Base-by-base conservation (phyloP, 2,888 invertebrate genomes). In the Argyresthia goedartella region DNA sequence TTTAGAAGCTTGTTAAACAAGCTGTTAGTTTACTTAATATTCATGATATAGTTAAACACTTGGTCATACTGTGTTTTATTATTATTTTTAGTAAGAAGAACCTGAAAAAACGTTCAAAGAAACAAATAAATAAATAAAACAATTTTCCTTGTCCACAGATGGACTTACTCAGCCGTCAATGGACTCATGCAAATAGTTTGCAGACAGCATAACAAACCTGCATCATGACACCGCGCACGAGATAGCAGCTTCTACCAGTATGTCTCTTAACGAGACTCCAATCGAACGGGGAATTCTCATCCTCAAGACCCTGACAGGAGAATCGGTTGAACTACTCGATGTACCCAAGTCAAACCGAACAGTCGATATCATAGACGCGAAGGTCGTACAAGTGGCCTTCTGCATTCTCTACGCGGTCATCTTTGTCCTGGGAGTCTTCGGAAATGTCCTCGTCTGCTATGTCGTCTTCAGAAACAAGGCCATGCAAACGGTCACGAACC, bases 401-500 rank as follows among this genome's bases (percentile, higher is more conserved):
- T 93, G 91, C 64, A 82, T 92, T 53, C 81, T 95, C 36, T 97
- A 97, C 75, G 86, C 89, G 2, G 80, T 91, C 8, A 95, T 97
- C 54, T 96, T 96, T 71, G 82, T 93, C 0, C 81, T 95, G 11
- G 96, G 96, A 0, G 85, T 95, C 1, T 91, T 91, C 59, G 95
- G 95, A 8, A 95, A 95, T 71, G 90, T 91, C 6, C 81, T 96
- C 11, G 96, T 96, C 25, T 94, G 95, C 66, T 95, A 92, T 71
- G 95, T 96, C 3, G 96, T 97, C 1, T 90, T 92, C 54, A 88
- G 93, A 8, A 96, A 95, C 71, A 90, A 91, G 63, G 91, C 93
- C 44, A 96, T 97, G 96, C 96, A 95, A 77, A 95, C 95, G 0
- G 96, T 96, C 50, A 97, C 96, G 13, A 96, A 97, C 71, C 89